Conservation (phyloP, 1,140 invertebrate genomes). For the Halesus radiatus region DNA sequence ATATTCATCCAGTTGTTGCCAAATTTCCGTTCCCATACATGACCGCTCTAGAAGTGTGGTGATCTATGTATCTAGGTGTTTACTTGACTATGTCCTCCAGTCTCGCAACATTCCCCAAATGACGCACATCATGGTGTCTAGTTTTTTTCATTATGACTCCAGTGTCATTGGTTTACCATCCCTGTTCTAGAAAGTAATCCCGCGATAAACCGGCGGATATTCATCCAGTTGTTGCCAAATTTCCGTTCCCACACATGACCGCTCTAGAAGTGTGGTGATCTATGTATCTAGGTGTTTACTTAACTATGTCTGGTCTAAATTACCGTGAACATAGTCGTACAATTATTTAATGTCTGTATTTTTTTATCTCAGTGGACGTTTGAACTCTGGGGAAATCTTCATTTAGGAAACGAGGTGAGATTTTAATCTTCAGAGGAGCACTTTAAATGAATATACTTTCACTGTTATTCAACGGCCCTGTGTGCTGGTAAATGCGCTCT, state of each 20-base stretch:
- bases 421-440: no score
- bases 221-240: conserved; percentile 14
- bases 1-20: not conserved
- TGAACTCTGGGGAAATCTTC: conserved; percentile 1
- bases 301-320: not conserved
- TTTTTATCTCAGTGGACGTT: not conserved
- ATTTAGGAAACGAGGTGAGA: conserved; percentile 7
- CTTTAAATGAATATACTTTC: no score
- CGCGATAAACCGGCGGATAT: not conserved
- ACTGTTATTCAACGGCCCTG: no score
- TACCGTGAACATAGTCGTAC: not conserved
- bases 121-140: no score
- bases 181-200: not conserved
- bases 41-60: no score
- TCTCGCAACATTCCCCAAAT: no score
- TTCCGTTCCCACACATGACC: conserved; percentile 18
- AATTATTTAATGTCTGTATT: not conserved
- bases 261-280: no score
- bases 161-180: no score
- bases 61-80: no score
- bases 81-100: not conserved
- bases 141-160: no score
- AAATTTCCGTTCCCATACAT: conserved; percentile 29
- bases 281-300: no score
- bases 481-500: no score